Percentiles rank a stretch among this genome's conserved stretches.
Evolutionary conservation across 1,140 invertebrate genomes (phyloP).

Genomic region (Ridgeia piscesae): DNA sequence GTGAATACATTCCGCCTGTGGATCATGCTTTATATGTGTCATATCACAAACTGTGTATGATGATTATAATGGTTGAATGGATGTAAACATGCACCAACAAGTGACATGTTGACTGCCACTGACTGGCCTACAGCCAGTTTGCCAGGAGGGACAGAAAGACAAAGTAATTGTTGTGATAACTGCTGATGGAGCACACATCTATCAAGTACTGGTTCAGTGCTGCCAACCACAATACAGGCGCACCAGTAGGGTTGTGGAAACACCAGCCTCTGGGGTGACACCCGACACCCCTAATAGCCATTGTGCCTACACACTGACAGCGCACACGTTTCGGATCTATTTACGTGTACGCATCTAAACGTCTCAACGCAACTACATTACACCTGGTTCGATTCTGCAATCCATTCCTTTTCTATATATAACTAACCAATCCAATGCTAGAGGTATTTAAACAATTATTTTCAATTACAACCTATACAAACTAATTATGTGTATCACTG

Average conservation of each 20-base stretch:
- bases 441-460: background rate
- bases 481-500: background rate
- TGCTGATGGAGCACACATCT: background rate
- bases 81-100: no score
- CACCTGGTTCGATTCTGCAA: background rate
- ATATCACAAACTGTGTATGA: no score
- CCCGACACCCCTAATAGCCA: background rate
- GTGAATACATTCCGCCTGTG: no score
- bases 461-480: background rate
- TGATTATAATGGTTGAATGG: no score
- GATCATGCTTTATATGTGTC: no score
- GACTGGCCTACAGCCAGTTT: background rate
- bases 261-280: background rate
- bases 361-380: background rate
- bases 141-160: background rate
- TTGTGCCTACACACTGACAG: background rate
- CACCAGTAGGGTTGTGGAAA: background rate
- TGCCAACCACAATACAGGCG: background rate
- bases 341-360: background rate
- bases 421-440: background rate
- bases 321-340: background rate
- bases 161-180: conserved; percentile 1
- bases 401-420: background rate
- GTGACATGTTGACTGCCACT: background rate
- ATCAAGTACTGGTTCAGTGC: background rate